These are phyloP conservation scores for Chionodraco myersi DNA, from an alignment of 2,113 vertebrate genomes.

Conservation along the genomic window DNA sequence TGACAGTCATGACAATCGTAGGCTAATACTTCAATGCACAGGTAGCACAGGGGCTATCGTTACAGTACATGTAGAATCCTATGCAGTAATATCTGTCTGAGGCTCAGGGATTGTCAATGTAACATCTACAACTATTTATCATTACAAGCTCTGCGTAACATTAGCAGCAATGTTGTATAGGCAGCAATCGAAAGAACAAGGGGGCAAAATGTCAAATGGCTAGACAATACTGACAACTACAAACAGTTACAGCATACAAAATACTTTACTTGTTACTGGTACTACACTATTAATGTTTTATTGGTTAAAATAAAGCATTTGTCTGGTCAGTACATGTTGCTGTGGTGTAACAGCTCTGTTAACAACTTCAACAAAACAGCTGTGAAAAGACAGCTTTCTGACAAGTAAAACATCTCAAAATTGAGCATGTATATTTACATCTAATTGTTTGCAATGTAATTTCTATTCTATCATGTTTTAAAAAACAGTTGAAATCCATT, in stretches of 20 bases:
- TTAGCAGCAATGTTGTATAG: conserved; percentile 83
- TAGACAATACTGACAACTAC: conserved; percentile 58
- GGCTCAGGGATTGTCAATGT: conserved; percentile 84
- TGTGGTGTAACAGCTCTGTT: conserved; percentile 46
- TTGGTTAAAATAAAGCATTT: conserved; percentile 68
- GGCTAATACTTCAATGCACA: conserved; percentile 47
- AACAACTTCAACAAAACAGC: conserved; percentile 72
- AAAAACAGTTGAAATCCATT: conserved; percentile 53
- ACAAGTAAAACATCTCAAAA: conserved; percentile 69
- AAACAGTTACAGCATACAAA: conserved; percentile 44
- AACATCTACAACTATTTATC: conserved; percentile 70
- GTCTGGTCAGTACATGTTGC: conserved; percentile 56
- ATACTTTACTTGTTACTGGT: conserved; percentile 41
- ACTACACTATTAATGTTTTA: conserved; percentile 54
- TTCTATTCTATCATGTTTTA: conserved; percentile 52
- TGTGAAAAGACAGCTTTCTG: conserved; percentile 80
- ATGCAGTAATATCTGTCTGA: conserved; percentile 77
- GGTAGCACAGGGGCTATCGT: conserved; percentile 49
- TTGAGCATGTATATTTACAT: conserved; percentile 71
- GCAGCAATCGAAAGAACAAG: conserved; percentile 61
- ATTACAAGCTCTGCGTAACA: conserved; percentile 78
- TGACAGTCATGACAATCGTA: conserved; percentile 72
- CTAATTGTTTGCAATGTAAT: conserved; percentile 76
- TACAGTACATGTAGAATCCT: conserved; percentile 70
- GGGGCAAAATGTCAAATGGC: conserved; percentile 48